Percentiles rank a stretch among this genome's conserved stretches.
Conservation (phyloP, 1,140 invertebrate species). For the Laupala kohalensis region DNA sequence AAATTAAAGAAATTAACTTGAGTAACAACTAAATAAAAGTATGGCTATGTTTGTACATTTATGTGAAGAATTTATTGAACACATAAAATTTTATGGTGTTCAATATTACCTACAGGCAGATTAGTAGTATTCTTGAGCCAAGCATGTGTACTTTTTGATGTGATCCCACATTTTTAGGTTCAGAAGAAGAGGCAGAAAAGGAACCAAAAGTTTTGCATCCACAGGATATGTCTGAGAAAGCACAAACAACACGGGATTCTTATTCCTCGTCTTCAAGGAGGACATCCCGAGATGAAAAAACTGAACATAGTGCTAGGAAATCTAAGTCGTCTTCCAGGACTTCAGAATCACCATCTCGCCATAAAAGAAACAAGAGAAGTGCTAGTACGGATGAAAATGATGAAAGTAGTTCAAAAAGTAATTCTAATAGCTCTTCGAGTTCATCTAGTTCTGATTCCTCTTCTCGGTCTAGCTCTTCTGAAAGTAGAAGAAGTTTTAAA, state of each 20-base stretch:
- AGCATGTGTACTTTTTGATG: too few relatives aligned
- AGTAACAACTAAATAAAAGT: too few relatives aligned
- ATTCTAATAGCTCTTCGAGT: constrained; percentile 2
- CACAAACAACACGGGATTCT: background rate
- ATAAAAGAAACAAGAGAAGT: constrained; percentile 1
- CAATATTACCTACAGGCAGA: too few relatives aligned
- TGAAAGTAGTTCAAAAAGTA: constrained; percentile 8
- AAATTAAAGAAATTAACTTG: too few relatives aligned
- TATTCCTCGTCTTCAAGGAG: background rate
- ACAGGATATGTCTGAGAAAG: background rate
- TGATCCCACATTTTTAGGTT: constrained; percentile 1
- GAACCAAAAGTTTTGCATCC: background rate
- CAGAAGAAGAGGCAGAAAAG: constrained; percentile 3
- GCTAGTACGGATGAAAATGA: background rate
- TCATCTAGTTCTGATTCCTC: background rate
- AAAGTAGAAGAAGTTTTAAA: background rate
- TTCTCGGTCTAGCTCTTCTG: constrained; percentile 3
- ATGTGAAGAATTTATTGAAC: too few relatives aligned
- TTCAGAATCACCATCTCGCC: background rate
- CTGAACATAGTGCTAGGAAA: background rate
- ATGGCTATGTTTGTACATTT: too few relatives aligned
- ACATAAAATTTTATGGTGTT: too few relatives aligned
- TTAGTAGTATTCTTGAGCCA: too few relatives aligned
- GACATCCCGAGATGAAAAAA: background rate
- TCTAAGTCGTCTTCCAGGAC: background rate